Percentiles rank a stretch among this genome's conserved stretches.
phyloP scores from a whole-genome alignment of 2,113 vertebrate genomes.

The Archocentrus centrarchus region DNA sequence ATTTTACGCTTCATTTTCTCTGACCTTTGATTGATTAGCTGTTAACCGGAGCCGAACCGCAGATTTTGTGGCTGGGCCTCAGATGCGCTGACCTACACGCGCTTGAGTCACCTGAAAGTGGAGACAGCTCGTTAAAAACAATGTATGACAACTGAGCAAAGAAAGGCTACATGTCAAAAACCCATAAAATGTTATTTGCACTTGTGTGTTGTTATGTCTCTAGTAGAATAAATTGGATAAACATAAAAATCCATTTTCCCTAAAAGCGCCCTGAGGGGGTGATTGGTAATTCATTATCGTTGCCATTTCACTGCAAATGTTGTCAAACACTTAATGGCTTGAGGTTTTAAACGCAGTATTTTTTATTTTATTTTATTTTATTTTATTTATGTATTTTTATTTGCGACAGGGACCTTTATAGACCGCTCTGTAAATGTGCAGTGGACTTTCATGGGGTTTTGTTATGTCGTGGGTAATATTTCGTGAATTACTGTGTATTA shows the following conservation, averaged over 20 bases:
- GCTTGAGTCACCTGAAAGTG: not conserved
- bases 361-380: not conserved
- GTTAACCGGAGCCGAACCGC: constrained; percentile 10
- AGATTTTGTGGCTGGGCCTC: not conserved
- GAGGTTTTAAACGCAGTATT: not conserved
- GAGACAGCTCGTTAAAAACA: constrained; percentile 1
- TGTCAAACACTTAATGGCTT: not conserved
- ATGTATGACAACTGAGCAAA: not conserved
- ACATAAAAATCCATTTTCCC: constrained; percentile 6
- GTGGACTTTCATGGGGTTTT: not conserved
- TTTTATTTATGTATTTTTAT: not conserved
- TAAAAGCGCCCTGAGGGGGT: not conserved
- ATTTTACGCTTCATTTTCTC: constrained; percentile 25
- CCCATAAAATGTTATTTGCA: not conserved
- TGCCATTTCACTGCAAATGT: not conserved
- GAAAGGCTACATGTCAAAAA: not conserved
- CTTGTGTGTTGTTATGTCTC: not conserved
- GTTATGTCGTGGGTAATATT: not conserved
- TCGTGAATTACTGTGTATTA: not conserved
- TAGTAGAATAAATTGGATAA: not conserved
- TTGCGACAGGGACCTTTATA: not conserved
- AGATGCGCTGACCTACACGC: not conserved
- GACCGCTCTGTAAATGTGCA: not conserved
- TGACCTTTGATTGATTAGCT: constrained; percentile 31
- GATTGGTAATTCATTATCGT: not conserved